Percentiles rank a stretch among this genome's conserved stretches.
These are phyloP conservation scores for Schizaphis graminum DNA, from an alignment of 2,888 invertebrate genomes.

Conservation along the genomic window DNA sequence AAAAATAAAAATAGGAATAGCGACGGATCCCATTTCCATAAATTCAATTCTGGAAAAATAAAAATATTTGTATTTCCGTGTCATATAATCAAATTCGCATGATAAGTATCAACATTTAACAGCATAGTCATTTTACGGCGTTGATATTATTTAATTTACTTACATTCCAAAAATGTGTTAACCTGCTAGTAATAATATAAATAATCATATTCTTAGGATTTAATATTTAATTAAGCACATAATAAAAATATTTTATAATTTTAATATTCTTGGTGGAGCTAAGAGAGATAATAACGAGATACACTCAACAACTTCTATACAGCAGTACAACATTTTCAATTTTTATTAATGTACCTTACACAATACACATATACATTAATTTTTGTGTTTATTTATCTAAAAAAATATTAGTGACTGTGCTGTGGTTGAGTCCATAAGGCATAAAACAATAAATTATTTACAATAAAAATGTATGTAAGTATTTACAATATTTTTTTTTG, in stretches of 20 bases:
- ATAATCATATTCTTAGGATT: not conserved
- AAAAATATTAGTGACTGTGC: too few species aligned
- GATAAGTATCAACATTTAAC: conserved; percentile 28
- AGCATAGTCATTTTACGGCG: not conserved
- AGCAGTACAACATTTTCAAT: too few species aligned
- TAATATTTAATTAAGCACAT: not conserved
- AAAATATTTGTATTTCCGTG: not conserved
- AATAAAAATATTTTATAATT: not conserved
- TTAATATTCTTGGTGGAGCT: not conserved
- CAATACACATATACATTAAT: too few species aligned
- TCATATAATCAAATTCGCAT: not conserved
- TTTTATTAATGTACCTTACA: too few species aligned
- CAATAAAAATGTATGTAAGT: too few species aligned
- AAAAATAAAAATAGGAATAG: not conserved
- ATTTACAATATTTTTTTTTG: too few species aligned
- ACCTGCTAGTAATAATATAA: not conserved
- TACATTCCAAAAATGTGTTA: too few species aligned
- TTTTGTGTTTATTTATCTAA: too few species aligned
- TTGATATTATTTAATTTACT: not conserved
- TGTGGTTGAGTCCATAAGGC: too few species aligned
- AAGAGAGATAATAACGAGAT: not conserved
- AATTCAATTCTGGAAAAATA: conserved; percentile 38
- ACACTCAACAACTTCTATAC: too few species aligned
- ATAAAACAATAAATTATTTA: too few species aligned
- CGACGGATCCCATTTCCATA: not conserved